Base-by-base conservation (phyloP, 2,797 vertebrate species). In the Enteromius treurensis region DNA sequence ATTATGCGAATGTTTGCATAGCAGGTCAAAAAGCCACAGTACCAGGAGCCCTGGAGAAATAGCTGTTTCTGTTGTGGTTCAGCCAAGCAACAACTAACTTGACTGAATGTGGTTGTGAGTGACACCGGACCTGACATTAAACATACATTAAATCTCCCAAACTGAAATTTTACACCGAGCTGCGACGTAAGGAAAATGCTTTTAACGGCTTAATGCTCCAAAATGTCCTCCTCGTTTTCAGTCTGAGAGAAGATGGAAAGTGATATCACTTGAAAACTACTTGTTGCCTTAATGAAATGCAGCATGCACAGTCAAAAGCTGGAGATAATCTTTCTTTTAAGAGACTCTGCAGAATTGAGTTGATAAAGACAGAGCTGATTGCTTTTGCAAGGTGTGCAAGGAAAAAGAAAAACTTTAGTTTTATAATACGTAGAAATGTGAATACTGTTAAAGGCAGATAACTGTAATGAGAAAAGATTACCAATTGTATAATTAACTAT, bases 111-210 rank as follows among this genome's bases (percentile, higher is more conserved):
- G 47, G 84, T 87, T 32, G 69, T 86, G 82, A 76, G 86, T 88
- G 89, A 90, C 90, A 89, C 91, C 86, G 90, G 82, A 88, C 90
- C 81, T 91, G 90, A 87, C 90, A 89, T 89, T 83, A 90, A 86
- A 90, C 89, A 88, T 90, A 47, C 90, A 91, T 80, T 90, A 79
- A 88, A 68, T 65, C 87, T 85, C 85, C 87, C 64, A 85, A 87
- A 76, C 84, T 90, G 91, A 92, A 94, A 93, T 87, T 62, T 90
- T 86, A 90, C 82, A 90, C 89, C 60, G 68, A 76, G 65, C 64
- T 55, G 53, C 19, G 13, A 80, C 10, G 11, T 58, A 85, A 74
- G 86, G 86, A 80, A 85, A 91, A 90, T 85, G 74, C 84, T 88
- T 93, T 90, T 85, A 90, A 86, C 87, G 89, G 91, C 84, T 85